phyloP scores from a whole-genome alignment of 2,113 vertebrate species.

The Eretmochelys imbricata region DNA sequence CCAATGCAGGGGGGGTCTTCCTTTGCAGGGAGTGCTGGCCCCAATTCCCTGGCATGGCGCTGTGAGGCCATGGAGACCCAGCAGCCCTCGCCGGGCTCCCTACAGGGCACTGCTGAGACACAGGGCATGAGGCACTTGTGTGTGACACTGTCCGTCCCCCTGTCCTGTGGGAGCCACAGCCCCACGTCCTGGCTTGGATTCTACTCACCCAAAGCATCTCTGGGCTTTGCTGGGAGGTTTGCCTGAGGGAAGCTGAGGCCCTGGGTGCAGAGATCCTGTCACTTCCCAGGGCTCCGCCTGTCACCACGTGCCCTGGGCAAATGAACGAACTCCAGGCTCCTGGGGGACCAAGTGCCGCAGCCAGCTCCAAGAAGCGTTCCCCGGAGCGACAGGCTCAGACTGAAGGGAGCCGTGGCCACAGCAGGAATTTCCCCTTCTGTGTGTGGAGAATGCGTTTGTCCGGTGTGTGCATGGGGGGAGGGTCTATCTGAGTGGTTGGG shows the following conservation, averaged over 20 bases:
- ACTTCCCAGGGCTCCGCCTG: fast-evolving
- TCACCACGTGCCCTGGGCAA: fast-evolving
- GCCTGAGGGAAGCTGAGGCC: neutral
- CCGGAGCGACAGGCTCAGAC: neutral
- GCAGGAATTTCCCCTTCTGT: slow-evolving; percentile 13
- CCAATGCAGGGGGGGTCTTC: no score
- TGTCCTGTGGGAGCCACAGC: neutral
- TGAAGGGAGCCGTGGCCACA: neutral
- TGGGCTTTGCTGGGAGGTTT: neutral
- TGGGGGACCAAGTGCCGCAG: neutral
- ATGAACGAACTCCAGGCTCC: neutral
- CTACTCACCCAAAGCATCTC: fast-evolving
- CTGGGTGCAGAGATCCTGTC: neutral
- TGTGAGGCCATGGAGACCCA: neutral
- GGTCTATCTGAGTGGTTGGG: no score
- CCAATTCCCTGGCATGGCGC: neutral
- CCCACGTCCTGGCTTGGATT: neutral
- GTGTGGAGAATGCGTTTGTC: neutral
- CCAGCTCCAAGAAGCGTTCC: neutral
- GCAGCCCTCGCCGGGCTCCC: neutral
- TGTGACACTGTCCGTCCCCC: neutral
- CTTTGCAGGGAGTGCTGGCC: no score
- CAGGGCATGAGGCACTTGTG: neutral
- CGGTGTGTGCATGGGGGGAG: neutral
- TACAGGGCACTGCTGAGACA: neutral